These are phyloP conservation scores for Himantopus leucocephalus DNA, from an alignment of 2,113 vertebrate genomes.

Conservation along the genomic window DNA sequence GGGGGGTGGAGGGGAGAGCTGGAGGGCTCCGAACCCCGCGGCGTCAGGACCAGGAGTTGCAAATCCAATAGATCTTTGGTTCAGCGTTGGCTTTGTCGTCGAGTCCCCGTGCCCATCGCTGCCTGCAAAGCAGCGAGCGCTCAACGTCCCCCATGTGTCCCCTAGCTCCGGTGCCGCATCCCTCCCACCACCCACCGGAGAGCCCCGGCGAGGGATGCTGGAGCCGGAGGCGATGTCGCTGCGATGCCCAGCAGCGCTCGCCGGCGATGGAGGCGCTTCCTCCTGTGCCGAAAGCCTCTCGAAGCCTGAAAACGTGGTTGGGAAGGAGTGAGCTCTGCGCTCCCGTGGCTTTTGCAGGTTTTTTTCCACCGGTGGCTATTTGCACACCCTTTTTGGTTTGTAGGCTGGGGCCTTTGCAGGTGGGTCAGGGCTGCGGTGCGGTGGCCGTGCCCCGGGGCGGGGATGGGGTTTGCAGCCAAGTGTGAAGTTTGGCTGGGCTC, in stretches of 20 bases:
- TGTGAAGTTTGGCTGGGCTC: background rate
- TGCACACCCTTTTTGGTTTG: background rate
- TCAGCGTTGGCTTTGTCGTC: background rate
- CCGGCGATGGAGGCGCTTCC: background rate
- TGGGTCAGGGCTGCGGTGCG: background rate
- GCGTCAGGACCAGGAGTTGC: background rate
- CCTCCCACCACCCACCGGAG: background rate
- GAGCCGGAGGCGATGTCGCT: fast-evolving
- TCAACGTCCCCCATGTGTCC: fast-evolving
- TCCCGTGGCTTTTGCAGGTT: background rate
- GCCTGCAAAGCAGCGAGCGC: fast-evolving
- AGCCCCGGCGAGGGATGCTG: background rate
- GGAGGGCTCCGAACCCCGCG: fast-evolving
- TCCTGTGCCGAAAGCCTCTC: background rate
- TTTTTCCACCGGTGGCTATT: background rate
- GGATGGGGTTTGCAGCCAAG: background rate
- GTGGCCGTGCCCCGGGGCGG: fast-evolving
- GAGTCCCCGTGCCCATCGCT: fast-evolving
- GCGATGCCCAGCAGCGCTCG: background rate
- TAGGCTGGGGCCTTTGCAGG: background rate
- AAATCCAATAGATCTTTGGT: background rate
- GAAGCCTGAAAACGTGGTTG: background rate
- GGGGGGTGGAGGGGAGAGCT: background rate
- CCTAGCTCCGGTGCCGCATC: background rate
- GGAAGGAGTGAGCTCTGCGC: background rate